Conservation (phyloP, 1,140 invertebrate species). For the Triops cancriformis region DNA sequence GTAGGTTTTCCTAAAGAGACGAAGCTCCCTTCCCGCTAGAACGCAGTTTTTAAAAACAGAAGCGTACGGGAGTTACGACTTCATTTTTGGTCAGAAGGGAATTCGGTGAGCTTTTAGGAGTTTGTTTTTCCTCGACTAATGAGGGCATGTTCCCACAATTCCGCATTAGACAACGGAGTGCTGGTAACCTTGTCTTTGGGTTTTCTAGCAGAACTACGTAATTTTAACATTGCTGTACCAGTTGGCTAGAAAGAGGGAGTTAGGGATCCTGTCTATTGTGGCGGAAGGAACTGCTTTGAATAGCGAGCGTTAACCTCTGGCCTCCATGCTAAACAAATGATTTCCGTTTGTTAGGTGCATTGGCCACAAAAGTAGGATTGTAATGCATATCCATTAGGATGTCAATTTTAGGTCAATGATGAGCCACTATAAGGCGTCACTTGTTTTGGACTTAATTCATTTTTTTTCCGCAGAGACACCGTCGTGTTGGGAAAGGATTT, state of each 20-base stretch:
- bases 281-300: not conserved
- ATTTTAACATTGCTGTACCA: not conserved
- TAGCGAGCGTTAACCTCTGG: slow-evolving; percentile 4
- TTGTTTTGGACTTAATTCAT: too few relatives aligned
- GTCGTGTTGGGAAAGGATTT: slow-evolving; percentile 24
- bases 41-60: too few relatives aligned
- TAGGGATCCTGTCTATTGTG: not conserved
- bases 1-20: too few relatives aligned
- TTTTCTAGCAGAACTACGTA: not conserved
- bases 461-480: not conserved
- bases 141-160: too few relatives aligned
- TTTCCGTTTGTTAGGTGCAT: not conserved
- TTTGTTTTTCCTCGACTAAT: too few relatives aligned
- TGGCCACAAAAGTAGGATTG: not conserved
- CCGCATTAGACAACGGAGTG: not conserved
- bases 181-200: not conserved
- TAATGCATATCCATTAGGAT: not conserved
- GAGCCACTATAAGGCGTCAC: not conserved
- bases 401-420: not conserved
- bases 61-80: too few relatives aligned
- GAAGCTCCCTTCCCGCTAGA: too few relatives aligned
- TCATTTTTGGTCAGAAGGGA: too few relatives aligned
- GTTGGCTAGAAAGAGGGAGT: not conserved
- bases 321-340: slow-evolving; percentile 10
- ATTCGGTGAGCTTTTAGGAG: too few relatives aligned